Evolutionary conservation across 2,888 invertebrate species (phyloP).

Genomic region (Steromphala cineraria): DNA sequence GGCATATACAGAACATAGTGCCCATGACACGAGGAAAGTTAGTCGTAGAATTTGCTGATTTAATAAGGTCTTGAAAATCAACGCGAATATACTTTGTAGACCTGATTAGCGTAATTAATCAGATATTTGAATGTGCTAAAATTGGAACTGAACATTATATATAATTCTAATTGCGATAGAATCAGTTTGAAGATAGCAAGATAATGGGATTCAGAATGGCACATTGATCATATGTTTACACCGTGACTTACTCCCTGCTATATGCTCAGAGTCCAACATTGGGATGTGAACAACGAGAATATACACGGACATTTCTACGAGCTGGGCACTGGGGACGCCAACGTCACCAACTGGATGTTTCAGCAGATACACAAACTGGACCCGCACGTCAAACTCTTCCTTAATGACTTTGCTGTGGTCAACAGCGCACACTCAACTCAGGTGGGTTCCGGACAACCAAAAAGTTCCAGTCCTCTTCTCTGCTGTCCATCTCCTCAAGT

Average conservation of each 20-base stretch:
- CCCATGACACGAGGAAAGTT: conserved; percentile 6
- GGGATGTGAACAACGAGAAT: conserved; percentile 62
- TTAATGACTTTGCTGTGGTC: conserved; percentile 48
- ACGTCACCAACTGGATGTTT: conserved; percentile 53
- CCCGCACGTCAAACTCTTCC: conserved; percentile 46
- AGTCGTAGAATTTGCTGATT: not conserved
- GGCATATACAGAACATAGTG: not conserved
- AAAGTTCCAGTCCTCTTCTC: no score
- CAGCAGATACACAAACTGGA: conserved; percentile 40
- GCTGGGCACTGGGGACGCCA: conserved; percentile 37
- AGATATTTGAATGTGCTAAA: no score
- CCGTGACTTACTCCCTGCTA: no score
- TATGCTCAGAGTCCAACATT: conserved; percentile 47
- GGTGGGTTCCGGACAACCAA: not conserved
- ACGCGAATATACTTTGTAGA: no score
- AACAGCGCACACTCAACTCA: not conserved
- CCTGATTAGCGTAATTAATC: no score
- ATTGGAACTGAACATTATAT: no score
- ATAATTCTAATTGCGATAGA: no score
- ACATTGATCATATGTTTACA: no score
- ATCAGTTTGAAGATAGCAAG: no score
- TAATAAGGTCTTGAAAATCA: no score
- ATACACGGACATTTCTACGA: conserved; percentile 52
- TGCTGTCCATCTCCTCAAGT: no score
- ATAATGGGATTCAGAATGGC: no score